Base-by-base conservation (phyloP, 2,888 invertebrate species). In the Serripes groenlandicus region DNA sequence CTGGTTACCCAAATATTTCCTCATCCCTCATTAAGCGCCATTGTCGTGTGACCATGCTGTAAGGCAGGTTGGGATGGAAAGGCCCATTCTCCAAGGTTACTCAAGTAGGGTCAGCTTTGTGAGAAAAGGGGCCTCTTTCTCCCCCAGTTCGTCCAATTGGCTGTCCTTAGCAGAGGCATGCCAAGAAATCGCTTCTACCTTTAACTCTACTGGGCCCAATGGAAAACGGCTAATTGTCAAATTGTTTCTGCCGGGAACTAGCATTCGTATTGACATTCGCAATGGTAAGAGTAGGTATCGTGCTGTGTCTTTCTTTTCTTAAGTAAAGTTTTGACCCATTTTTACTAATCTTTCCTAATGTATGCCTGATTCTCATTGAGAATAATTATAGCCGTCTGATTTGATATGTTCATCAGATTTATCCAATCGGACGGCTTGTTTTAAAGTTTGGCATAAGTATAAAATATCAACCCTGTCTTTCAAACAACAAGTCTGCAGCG, bases 261-360 rank as follows among this genome's bases (percentile, higher is more conserved):
- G 75, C 34, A 80, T 85, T 58, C 79, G 80, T 32, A 72, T 85
- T 60, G 85, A 85, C 54, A 78, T 85, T 35, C 77, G 78, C 60
- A 82, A 85, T 85, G 85, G 85, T 85, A 81, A 85, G 85, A 75
- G 37, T 66, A 32, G 69, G 64, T 85, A 66, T 78, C 62, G 81
- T 81, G 35, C 49, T 69, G 58, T 73, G 58, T 23, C 34, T 28
- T 26, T 68, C 26, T 60, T 60, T 3, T 7, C n/a, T n/a, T n/a
- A n/a, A n/a, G n/a, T n/a, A n/a, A n/a, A n/a, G n/a, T n/a, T n/a
- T n/a, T n/a, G n/a, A n/a, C n/a, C n/a, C n/a, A n/a, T n/a, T n/a
- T n/a, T n/a, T n/a, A n/a, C n/a, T n/a, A n/a, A n/a, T n/a, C n/a
- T n/a, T n/a, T n/a, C n/a, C n/a, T n/a, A n/a, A n/a, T n/a, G n/a